Base-by-base conservation (phyloP, 2,888 invertebrate genomes). In the Aleiodes alternator region DNA sequence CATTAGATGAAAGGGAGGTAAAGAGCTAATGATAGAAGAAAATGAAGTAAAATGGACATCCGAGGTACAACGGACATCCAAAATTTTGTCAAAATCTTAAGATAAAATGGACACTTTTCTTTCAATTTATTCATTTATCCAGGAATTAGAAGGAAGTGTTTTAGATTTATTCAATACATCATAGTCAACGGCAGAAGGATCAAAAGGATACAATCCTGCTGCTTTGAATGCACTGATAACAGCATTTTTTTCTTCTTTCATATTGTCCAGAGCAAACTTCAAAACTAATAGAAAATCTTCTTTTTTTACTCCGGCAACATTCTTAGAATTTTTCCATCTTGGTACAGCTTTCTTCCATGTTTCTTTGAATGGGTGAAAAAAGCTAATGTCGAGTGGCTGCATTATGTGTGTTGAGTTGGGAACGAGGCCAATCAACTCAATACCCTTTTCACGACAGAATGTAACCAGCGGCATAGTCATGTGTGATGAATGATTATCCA, bases 401-500 rank as follows among this genome's bases (percentile, higher is more conserved):
- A 88, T 69, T 38, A 87, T 79, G 76, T 87, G 87, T 5, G 87
- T 87, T 0, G 87, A 80, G 79, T 88, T 88, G 8, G 87, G 84
- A 55, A 76, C 80, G 64, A 89, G 78, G 64, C 84, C 80, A 71
- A 86, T 76, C 14, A 87, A 76, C 69, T 85, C 82, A 16, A 87
- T 88, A 48, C 79, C 79, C 71, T 87, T 85, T 69, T 85, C 76
- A 59, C 78, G 72, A 79, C 87, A 89, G 82, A 88, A 89, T 64
- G 87, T 74, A 72, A 85, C 85, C 51, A 29, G 86, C 59, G 84
- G 83, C 72, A 86, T 69, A 43, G 83, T 84, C 61, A 89, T 68
- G 78, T 90, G 88, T 12, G 87, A 88, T 5, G 80, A 77, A 80
- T 89, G 87, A 3, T 86, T 86, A 82, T 89, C 89, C 43, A 90